A percentile compares a stretch with the other conserved stretches of the same genome.
These are phyloP conservation scores for Littorina saxatilis DNA, from an alignment of 1,140 invertebrate genomes.

Conservation along the genomic window DNA sequence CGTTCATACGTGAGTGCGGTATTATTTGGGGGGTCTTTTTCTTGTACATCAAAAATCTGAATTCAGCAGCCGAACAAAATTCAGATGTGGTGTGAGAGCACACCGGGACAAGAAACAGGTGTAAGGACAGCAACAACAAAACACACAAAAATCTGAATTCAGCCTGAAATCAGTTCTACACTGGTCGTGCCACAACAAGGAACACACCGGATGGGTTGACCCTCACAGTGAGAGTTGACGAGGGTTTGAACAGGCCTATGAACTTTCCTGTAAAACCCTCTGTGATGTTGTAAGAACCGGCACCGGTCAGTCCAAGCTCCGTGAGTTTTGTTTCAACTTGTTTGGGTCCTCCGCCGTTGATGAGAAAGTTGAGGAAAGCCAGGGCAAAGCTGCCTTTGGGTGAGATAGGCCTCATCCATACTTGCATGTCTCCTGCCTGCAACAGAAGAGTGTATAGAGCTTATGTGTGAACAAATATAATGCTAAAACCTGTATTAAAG, in stretches of 20 bases:
- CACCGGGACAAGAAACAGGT: too few relatives aligned
- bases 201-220: slow-evolving; percentile 84
- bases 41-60: too few relatives aligned
- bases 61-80: too few relatives aligned
- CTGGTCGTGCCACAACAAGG: slow-evolving; percentile 35
- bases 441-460: background rate
- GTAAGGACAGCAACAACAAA: too few relatives aligned
- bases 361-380: slow-evolving; percentile 55
- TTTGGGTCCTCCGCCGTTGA: slow-evolving; percentile 34
- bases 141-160: too few relatives aligned
- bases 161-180: too few relatives aligned
- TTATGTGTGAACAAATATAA: too few relatives aligned
- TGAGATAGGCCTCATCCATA: slow-evolving; percentile 59
- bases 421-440: slow-evolving; percentile 45
- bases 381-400: slow-evolving; percentile 56
- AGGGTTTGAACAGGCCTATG: slow-evolving; percentile 84
- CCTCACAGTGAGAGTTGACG: slow-evolving; percentile 93
- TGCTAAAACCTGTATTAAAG: too few relatives aligned
- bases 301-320: slow-evolving; percentile 84
- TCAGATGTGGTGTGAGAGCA: too few relatives aligned
- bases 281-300: slow-evolving; percentile 88
- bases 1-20: too few relatives aligned
- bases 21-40: too few relatives aligned
- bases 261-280: slow-evolving; percentile 72
- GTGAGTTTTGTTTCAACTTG: slow-evolving; percentile 77